phyloP scores from a whole-genome alignment of 2,113 vertebrate species.

The Microtus montanus region DNA sequence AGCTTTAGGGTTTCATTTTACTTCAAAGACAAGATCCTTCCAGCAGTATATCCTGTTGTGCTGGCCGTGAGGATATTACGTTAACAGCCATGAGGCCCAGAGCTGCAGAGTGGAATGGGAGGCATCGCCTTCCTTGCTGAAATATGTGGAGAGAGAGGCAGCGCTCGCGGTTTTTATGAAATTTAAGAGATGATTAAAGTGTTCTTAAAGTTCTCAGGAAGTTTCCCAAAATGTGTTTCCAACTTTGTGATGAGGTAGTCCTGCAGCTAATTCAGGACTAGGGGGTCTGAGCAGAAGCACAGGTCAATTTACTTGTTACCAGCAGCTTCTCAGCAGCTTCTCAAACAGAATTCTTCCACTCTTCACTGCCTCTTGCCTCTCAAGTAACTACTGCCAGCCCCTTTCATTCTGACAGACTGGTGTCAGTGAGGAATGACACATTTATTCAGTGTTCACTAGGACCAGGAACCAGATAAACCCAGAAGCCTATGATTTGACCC shows the following conservation, averaged over 20 bases:
- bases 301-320: not conserved
- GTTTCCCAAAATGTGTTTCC: not conserved
- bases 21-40: constrained; percentile 80
- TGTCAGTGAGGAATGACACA: not conserved
- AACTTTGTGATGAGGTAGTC: not conserved
- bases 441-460: not conserved
- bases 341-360: not conserved
- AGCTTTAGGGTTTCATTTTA: constrained; percentile 83
- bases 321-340: not conserved
- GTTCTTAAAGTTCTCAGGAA: constrained; percentile 47
- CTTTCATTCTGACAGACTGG: not conserved
- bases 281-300: not conserved
- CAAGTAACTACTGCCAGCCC: not conserved
- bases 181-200: constrained; percentile 58
- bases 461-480: not conserved
- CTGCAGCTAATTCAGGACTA: constrained; percentile 9
- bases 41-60: constrained; percentile 65
- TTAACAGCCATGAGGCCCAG: constrained; percentile 65
- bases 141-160: constrained; percentile 34
- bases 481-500: not conserved
- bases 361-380: not conserved
- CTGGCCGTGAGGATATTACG: constrained; percentile 72
- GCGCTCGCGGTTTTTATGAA: constrained; percentile 7
- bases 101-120: constrained; percentile 44
- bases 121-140: constrained; percentile 26